These are phyloP conservation scores for Nixonia krombeini DNA, from an alignment of 1,140 invertebrate species.

Conservation along the genomic window DNA sequence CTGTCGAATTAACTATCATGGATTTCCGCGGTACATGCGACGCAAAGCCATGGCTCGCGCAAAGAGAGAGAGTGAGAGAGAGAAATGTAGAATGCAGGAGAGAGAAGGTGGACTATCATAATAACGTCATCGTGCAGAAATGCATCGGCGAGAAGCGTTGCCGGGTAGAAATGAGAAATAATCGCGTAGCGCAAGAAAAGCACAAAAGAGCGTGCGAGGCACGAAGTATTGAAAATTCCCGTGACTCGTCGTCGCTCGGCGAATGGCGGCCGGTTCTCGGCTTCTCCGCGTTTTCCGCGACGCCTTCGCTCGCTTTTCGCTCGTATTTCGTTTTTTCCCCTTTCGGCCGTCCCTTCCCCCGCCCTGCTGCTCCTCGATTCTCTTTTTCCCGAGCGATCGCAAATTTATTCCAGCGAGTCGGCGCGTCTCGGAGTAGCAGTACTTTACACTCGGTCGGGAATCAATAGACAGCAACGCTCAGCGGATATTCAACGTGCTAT, in stretches of 20 bases:
- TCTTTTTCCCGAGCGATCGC: slow-evolving; percentile 59
- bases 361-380: slow-evolving; percentile 13
- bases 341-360: slow-evolving; percentile 8
- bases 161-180: neutral
- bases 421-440: slow-evolving; percentile 59
- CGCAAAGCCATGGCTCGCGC: too few relatives aligned
- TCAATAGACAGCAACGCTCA: slow-evolving; percentile 66
- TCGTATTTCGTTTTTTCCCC: slow-evolving; percentile 24
- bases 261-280: slow-evolving; percentile 27
- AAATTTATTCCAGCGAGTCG: slow-evolving; percentile 68
- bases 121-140: too few relatives aligned
- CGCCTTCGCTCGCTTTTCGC: slow-evolving; percentile 55
- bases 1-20: too few relatives aligned
- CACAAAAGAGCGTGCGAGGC: neutral
- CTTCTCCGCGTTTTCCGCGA: slow-evolving; percentile 56
- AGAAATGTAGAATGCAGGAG: too few relatives aligned
- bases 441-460: slow-evolving; percentile 67
- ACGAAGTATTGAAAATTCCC: slow-evolving; percentile 52
- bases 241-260: slow-evolving; percentile 30
- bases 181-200: too few relatives aligned
- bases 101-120: too few relatives aligned
- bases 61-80: too few relatives aligned
- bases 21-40: too few relatives aligned
- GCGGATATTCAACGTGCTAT: slow-evolving; percentile 62
- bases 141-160: neutral